Percentiles rank a stretch among this genome's conserved stretches.
phyloP scores from a whole-genome alignment of 2,113 vertebrate species.

The Rhinolophus ferrumequinum region DNA sequence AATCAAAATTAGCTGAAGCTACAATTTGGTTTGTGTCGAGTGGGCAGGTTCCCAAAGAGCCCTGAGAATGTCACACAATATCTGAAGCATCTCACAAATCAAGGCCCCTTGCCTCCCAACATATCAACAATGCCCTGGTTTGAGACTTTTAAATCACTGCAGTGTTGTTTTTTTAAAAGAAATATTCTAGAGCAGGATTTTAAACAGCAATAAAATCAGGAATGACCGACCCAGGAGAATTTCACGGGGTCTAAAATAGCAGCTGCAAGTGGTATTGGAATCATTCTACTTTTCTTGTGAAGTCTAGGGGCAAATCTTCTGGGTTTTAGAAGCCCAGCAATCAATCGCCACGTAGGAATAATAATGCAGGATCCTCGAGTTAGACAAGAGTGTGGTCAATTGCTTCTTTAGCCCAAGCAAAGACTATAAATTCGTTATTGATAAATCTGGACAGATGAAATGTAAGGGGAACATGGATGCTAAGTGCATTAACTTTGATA shows the following conservation, averaged over 20 bases:
- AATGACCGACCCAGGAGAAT: slow-evolving; percentile 19
- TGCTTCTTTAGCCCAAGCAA: not conserved
- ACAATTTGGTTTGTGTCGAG: not conserved
- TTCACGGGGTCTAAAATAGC: slow-evolving; percentile 12
- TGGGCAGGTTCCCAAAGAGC: not conserved
- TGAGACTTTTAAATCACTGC: not conserved
- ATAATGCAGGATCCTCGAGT: not conserved
- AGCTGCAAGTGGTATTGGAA: not conserved
- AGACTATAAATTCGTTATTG: not conserved
- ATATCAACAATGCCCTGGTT: not conserved
- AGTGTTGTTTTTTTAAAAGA: not conserved
- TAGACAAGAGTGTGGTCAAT: not conserved
- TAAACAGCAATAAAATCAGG: not conserved
- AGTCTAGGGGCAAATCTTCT: not conserved
- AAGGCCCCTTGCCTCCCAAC: not conserved
- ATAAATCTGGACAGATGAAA: not conserved
- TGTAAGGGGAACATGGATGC: not conserved
- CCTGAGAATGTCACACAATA: not conserved
- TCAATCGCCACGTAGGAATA: not conserved
- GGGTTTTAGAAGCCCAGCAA: not conserved
- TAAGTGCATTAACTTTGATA: not conserved
- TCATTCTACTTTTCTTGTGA: not conserved
- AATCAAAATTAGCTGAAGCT: slow-evolving; percentile 56
- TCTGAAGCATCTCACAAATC: not conserved
- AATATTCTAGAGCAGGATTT: not conserved